Conservation (phyloP, 2,797 vertebrate species). For the Rachycentron canadum region DNA sequence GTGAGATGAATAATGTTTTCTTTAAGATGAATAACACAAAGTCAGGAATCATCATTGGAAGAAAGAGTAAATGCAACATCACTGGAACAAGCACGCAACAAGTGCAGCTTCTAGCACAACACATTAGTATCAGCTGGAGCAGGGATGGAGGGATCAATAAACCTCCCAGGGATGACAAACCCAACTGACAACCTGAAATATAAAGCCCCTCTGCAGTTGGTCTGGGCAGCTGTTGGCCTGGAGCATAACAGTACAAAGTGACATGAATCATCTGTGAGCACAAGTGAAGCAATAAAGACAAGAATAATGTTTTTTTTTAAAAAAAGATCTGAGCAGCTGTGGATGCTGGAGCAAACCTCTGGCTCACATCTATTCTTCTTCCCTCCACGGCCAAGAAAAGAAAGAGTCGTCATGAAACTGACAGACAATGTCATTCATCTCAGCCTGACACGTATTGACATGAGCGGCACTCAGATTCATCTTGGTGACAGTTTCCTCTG, state of each 20-base stretch:
- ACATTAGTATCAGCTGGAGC: neutral
- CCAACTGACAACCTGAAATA: neutral
- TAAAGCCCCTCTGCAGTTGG: neutral
- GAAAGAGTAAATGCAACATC: neutral
- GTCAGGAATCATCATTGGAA: neutral
- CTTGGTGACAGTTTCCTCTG: conserved; percentile 19
- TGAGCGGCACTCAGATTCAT: conserved; percentile 23
- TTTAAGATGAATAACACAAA: neutral
- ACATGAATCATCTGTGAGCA: conserved; percentile 33
- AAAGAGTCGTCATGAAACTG: accelerated
- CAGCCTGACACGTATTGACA: conserved; percentile 53
- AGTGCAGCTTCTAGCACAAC: neutral
- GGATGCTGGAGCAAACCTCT: neutral
- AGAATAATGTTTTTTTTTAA: neutral
- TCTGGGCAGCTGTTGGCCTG: neutral
- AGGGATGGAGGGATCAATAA: neutral
- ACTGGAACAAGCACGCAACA: neutral
- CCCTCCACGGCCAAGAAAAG: neutral
- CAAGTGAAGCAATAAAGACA: conserved; percentile 11
- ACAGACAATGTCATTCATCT: conserved; percentile 34
- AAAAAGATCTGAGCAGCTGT: conserved; percentile 1
- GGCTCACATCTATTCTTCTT: neutral
- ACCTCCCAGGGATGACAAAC: neutral
- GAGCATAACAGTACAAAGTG: neutral
- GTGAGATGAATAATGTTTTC: neutral